Evolutionary conservation across 2,113 vertebrate species (phyloP).

Genomic region (Arizona elegans): DNA sequence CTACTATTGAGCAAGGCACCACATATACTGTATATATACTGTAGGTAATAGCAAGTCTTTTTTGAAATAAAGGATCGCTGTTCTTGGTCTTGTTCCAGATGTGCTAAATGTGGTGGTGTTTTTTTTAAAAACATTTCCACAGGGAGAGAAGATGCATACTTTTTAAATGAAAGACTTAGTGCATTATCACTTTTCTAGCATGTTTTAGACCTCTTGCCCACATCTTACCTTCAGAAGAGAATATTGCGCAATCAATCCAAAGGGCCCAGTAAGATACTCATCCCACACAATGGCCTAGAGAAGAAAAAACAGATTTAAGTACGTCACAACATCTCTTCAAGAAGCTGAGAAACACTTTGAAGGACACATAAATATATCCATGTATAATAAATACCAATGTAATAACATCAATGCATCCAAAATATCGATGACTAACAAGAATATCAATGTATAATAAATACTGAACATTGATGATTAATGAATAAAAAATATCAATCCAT

Average conservation of each 20-base stretch:
- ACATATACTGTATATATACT: too few species aligned
- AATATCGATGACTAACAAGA: not conserved
- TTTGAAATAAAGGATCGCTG: not conserved
- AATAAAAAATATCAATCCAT: too few species aligned
- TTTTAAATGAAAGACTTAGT: not conserved
- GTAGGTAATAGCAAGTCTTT: not conserved
- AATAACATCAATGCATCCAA: not conserved
- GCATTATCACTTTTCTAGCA: not conserved
- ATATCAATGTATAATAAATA: too few species aligned
- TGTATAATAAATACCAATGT: not conserved
- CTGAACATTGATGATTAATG: too few species aligned
- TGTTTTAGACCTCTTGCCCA: not conserved
- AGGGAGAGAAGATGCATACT: not conserved
- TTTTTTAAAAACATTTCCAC: not conserved
- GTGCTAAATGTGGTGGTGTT: not conserved
- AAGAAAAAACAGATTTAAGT: not conserved
- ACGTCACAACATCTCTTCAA: not conserved
- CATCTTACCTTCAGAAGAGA: conserved; percentile 87
- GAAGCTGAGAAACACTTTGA: not conserved
- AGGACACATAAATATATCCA: not conserved
- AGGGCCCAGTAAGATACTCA: conserved; percentile 93
- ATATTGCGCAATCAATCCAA: conserved; percentile 96
- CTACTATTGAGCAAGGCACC: too few species aligned
- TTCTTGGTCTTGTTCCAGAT: not conserved
- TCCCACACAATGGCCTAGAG: conserved; percentile 98